A percentile compares a stretch with the other conserved stretches of the same genome.
Evolutionary conservation across 2,113 vertebrate genomes (phyloP).

Genomic region (Clarias macrocephalus): DNA sequence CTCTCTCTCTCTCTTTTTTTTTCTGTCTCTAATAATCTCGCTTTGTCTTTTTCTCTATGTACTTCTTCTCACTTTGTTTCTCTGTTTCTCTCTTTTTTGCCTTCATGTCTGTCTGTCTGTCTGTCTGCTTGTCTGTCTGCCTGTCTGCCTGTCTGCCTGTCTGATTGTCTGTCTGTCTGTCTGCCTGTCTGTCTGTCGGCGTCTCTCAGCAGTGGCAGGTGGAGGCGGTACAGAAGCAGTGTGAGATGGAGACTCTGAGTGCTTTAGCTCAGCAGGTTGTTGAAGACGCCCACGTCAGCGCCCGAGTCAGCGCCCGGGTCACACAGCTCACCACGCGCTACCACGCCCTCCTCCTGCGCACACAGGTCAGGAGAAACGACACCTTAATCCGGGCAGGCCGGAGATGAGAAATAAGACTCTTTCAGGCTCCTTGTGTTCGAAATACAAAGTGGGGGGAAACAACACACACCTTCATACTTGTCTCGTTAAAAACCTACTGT

Average conservation of each 20-base stretch:
- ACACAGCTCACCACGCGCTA: constrained; percentile 87
- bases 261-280: constrained; percentile 87
- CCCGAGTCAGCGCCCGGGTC: constrained; percentile 81
- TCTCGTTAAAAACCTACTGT: background rate
- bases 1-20: background rate
- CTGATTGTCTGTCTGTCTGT: background rate
- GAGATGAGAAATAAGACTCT: background rate
- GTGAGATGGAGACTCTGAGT: constrained; percentile 88
- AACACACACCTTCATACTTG: background rate
- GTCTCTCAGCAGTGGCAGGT: constrained; percentile 82
- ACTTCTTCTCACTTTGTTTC: background rate
- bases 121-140: background rate
- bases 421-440: background rate
- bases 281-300: constrained; percentile 84
- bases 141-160: background rate
- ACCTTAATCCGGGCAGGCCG: background rate
- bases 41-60: background rate
- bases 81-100: background rate
- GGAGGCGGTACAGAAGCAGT: constrained; percentile 78
- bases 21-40: background rate
- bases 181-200: background rate
- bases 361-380: constrained; percentile 73
- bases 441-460: background rate
- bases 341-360: constrained; percentile 86
- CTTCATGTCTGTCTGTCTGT: background rate